Base-by-base conservation (phyloP, 2,113 vertebrate species). In the Toxotes jaculatrix region DNA sequence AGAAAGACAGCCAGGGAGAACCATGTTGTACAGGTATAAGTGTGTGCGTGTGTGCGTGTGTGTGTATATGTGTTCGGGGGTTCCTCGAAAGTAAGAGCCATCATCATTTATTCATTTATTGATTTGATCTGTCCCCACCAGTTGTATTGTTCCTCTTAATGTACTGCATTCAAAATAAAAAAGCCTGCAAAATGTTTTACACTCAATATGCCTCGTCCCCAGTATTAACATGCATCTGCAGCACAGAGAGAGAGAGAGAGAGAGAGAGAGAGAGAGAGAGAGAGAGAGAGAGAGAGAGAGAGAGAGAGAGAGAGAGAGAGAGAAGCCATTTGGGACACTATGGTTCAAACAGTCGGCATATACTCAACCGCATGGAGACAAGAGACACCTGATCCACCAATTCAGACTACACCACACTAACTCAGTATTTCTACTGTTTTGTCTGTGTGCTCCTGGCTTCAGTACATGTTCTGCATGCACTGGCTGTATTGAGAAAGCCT, bases 31-130 rank as follows among this genome's bases (percentile, higher is more conserved):
- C 21, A 1, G 13, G 23, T 27, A 27, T 27, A 27, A 32, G 61
- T 59, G 79, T 51, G 57, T 79, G 27, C 12, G n/a, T 21, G 14
- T 47, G 27, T 27, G n/a, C 71, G n/a, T 17, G 11, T 57, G 40
- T 68, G 70, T 40, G 56, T 49, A 70, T 51, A 57, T 79, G 34
- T 27, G 47, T 75, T 53, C 17, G 31, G 13, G 36, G 43, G 57
- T 80, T 91, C 74, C 78, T 77, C 72, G 45, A 85, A 82, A 81
- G 78, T 81, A 83, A 77, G 60, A 61, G 57, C 71, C 70, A 77
- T 83, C 85, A 88, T 89, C 59, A 85, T 79, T 88, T 87, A 90
- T 91, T 93, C 38, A 88, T 88, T 84, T 77, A 85, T 74, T 32
- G 61, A 92, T 93, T 63, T 7, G 19, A 84, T 88, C 69, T 49